Base-by-base conservation (phyloP, 2,797 vertebrate species). In the Myotis daubentonii region DNA sequence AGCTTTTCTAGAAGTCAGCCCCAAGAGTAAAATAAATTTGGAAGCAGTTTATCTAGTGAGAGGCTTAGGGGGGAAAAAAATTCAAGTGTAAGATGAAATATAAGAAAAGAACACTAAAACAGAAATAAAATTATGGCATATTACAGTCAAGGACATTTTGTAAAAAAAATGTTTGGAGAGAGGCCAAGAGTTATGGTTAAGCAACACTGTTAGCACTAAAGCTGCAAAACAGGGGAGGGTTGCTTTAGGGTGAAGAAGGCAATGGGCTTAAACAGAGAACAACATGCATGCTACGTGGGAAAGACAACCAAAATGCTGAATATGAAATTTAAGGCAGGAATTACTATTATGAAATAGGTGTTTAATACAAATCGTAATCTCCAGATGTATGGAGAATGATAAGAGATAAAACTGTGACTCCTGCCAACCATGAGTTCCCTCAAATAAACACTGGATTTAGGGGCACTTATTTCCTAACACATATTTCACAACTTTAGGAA, bases 61-160 rank as follows among this genome's bases (percentile, higher is more conserved):
- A 75, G 3, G 17, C 53, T 75, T 41, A 17, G 33, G 9, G 7
- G 0, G 0, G 10, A 23, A 15, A 33, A 28, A 20, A 33, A 8
- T 17, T 75, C 47, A 90, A 93, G 81, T 23, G 28, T 36, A 79
- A 90, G 33, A 86, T 60, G 49, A 53, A 92, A 60, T 44, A 25
- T 74, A 83, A 91, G 75, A 53, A 94, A 82, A 75, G 51, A 80
- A 38, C 12, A 68, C n/a, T 79, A 30, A 44, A 93, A 83, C 76
- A 55, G 25, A 16, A 66, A 81, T 91, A 88, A 91, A 41, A 38
- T 30, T n/a, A 85, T 33, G 84, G 65, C 74, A 88, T 53, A 60
- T 74, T 86, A 19, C 47, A 82, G n/a, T 93, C 85, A 93, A 94
- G 93, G 79, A 82, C 36, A 87, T 88, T 93, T 91, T 95, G 74